Base-by-base conservation (phyloP, 37 sponge, comb jelly and placozoan genomes). In the Cladorhizidae sp. region DNA sequence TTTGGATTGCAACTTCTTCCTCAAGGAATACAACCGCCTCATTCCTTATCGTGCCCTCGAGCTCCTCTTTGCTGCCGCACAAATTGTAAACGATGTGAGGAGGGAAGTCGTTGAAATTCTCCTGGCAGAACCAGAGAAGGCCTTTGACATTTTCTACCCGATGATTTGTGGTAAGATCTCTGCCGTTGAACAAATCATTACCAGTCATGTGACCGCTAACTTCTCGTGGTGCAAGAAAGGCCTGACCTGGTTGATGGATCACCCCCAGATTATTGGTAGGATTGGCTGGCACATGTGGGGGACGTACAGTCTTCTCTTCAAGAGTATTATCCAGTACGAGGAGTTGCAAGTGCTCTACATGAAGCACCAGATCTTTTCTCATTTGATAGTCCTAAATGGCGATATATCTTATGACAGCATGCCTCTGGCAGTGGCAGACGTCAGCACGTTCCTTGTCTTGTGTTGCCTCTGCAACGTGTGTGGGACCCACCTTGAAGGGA, bases 1-100 rank as follows among this genome's bases (percentile, higher is more conserved):
- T 29, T 50, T 64, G 17, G 65, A 82, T 23, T 35, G 20, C 2
- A 5, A 42, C 33, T 82, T 82, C 64, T 74, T 40, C 15, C 20
- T 45, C 22, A 64, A 39, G 17, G 83, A 82, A 54, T 82, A 74
- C 55, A 82, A 82, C 62, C 83, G 83, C 3, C 63, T 72, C 37
- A 64, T 74, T 17, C 65, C 83, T 5, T 82, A 74, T 36, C 74
- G 74, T 8, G 63, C 50, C 54, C 29, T 73, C 64, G 83, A 82
- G 74, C 28, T 42, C 21, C 7, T 73, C 0, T 73, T 73, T 82
- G 83, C 74, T 22, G 65, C 65, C 64, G 64, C 73, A 5, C 83
- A 82, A 28, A 32, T 49, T 15, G 83, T 58, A 9, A 14, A 58
- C 7, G 40, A 39, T 2, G 1, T 23, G 0, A 43, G 42, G 7